These are phyloP conservation scores for Pagrus major DNA, from an alignment of 2,113 vertebrate genomes.

Conservation along the genomic window DNA sequence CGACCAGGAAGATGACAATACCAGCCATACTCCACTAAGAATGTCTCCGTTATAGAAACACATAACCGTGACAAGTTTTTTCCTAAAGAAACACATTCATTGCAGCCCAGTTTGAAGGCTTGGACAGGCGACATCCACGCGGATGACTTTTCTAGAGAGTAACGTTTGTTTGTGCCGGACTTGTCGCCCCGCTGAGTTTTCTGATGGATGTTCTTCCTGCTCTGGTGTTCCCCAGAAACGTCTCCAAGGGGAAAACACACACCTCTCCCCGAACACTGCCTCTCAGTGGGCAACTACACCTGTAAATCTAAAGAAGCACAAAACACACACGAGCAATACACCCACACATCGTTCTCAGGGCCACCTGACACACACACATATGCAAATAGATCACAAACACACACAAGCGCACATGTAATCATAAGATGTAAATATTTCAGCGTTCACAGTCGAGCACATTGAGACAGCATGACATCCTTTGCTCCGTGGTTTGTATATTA, in stretches of 20 bases:
- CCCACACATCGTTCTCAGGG: conserved; percentile 78
- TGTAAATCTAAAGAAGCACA: conserved; percentile 76
- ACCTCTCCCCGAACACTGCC: conserved; percentile 19
- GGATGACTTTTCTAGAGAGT: conserved; percentile 10
- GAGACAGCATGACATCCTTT: conserved; percentile 26
- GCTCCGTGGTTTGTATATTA: conserved; percentile 41
- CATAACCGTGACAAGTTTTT: not conserved
- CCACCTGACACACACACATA: conserved; percentile 65
- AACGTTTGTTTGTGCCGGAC: conserved; percentile 23
- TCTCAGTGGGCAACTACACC: not conserved
- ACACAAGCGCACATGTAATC: conserved; percentile 35
- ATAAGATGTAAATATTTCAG: conserved; percentile 43
- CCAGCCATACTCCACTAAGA: not conserved
- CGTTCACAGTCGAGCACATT: conserved; percentile 47
- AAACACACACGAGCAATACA: conserved; percentile 68
- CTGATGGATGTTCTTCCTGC: conserved; percentile 32
- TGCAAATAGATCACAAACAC: conserved; percentile 32
- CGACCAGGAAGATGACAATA: conserved; percentile 1
- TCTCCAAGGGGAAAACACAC: not conserved
- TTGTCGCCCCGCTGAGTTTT: not conserved
- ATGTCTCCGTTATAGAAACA: conserved; percentile 32
- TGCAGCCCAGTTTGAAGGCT: not conserved
- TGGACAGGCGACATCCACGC: not conserved
- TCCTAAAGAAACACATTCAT: not conserved
- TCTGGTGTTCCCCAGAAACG: not conserved